Evolutionary conservation across 2,113 vertebrate genomes (phyloP), one percentile per base, ranked within the genome.

Genomic region (Orthochromis malagaraziensis): DNA sequence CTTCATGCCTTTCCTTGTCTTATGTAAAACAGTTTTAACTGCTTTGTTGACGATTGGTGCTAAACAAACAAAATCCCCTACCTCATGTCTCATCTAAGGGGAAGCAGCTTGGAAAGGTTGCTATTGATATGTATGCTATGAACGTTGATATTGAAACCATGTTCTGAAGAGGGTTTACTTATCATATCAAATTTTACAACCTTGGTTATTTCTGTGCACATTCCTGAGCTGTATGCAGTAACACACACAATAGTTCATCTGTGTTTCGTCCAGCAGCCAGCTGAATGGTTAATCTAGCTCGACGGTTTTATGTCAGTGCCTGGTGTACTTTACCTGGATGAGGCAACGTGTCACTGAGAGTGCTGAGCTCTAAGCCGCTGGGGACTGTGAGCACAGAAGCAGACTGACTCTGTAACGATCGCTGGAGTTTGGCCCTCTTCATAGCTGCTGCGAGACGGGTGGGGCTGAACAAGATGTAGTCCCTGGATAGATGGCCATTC

Each of bases 351-450:
- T 95, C 94, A 88, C 17, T 63, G 49, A 96, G 88, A 40, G 75
- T 80, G 60, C 96, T 96, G 73, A 95, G 68, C 6, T 97, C 96
- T 87, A 98, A 91, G 14, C 97, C 97, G 17, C 95, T 93, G 5
- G 98, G 98, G 9, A 97, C 96, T 4, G 97, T 98, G 49, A 98
- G 96, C 55, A 97, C 97, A 0, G 96, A 94, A 14, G 92, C 29
- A 0, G 94, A 91, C 4, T 90, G 91, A 60, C 89, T 95, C 89
- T 93, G 93, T 3, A 88, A 42, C 3, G 83, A 87, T 83, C 57
- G 86, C 40, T 90, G 94, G 31, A 84, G 88, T 86, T 91, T 81
- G 84, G 91, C 87, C 83, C 70, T 92, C 88, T 96, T 94, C 83
- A 88, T 91, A 60, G 95, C 90, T 83, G 93, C 90, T 58, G 89